Conservation (phyloP, 2,888 invertebrate species). For the Morpho achilles region DNA sequence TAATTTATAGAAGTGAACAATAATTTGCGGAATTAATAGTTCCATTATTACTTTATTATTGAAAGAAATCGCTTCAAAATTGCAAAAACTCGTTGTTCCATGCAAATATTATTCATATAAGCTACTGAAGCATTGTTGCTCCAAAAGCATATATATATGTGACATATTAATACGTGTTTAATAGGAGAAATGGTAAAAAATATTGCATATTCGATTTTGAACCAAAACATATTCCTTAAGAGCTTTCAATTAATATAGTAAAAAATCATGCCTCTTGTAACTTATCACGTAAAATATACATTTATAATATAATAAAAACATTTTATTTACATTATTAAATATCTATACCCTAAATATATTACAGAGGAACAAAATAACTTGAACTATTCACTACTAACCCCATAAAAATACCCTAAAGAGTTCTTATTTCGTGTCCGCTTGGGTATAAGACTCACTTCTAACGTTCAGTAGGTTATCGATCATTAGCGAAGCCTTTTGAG, state of each 20-base stretch:
- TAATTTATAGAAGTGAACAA: too few species aligned
- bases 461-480: constrained; percentile 67
- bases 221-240: constrained; percentile 31
- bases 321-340: constrained; percentile 75
- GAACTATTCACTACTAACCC: constrained; percentile 70
- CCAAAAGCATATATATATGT: too few species aligned
- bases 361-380: constrained; percentile 76
- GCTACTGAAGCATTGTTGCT: too few species aligned
- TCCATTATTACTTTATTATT: too few species aligned
- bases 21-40: too few species aligned
- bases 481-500: constrained; percentile 64
- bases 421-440: constrained; percentile 54
- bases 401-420: constrained; percentile 39
- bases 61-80: too few species aligned
- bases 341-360: constrained; percentile 62
- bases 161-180: too few species aligned
- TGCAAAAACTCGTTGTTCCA: too few species aligned
- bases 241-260: constrained; percentile 40
- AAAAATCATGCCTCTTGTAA: constrained; percentile 56
- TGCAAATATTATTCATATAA: too few species aligned
- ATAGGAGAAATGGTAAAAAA: too few species aligned
- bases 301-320: constrained; percentile 69
- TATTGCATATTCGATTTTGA: constrained; percentile 14
- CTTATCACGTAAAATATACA: constrained; percentile 55
- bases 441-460: constrained; percentile 56